Evolutionary conservation across 2,888 invertebrate genomes (phyloP).

Genomic region (Abrostola tripartita): DNA sequence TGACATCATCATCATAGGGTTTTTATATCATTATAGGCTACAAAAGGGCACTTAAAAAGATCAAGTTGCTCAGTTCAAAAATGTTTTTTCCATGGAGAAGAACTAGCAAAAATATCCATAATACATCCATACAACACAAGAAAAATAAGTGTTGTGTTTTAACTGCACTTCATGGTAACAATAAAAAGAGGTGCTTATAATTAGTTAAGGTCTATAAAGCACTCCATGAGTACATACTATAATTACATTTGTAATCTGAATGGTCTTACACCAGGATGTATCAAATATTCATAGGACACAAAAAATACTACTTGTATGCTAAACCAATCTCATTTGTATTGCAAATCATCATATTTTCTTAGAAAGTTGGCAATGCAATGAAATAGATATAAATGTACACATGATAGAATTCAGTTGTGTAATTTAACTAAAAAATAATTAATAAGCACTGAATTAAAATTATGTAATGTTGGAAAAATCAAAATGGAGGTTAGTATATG

Average conservation of each 20-base stretch:
- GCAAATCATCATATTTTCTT: constrained; percentile 49
- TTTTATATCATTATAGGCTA: no score
- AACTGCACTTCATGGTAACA: not conserved
- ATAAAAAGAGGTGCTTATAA: not conserved
- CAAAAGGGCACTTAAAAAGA: no score
- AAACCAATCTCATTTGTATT: constrained; percentile 48
- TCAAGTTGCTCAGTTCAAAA: no score
- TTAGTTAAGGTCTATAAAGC: not conserved
- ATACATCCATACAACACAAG: no score
- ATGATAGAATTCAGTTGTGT: constrained; percentile 24
- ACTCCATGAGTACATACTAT: not conserved
- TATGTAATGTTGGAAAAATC: not conserved
- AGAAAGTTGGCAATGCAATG: constrained; percentile 42
- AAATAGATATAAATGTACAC: constrained; percentile 21
- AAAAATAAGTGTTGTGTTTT: not conserved
- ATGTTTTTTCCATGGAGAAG: no score
- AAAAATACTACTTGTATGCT: constrained; percentile 32
- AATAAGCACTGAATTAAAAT: no score
- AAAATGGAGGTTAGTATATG: not conserved
- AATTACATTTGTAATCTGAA: not conserved
- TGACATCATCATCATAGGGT: no score
- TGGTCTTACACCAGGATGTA: constrained; percentile 16
- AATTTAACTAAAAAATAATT: not conserved
- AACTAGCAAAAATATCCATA: no score
- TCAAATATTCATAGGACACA: constrained; percentile 25